Evolutionary conservation across 2,113 vertebrate genomes (phyloP).

Genomic region (Amblyopsis rosae): DNA sequence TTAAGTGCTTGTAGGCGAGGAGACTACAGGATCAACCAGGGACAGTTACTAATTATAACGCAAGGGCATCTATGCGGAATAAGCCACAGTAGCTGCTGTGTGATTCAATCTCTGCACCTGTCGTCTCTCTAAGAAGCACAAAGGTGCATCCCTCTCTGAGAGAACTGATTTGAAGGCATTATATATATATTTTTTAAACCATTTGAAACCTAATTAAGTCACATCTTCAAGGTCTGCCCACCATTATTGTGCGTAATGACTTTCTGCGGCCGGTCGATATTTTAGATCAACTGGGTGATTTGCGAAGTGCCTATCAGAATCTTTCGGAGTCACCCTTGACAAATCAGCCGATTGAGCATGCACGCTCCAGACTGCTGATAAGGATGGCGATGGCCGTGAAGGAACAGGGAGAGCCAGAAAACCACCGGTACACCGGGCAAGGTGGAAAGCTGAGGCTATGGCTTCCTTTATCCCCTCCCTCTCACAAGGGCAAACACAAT

Average conservation of each 20-base stretch:
- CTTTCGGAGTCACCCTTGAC: constrained; percentile 79
- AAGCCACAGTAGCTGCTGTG: not conserved
- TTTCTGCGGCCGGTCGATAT: constrained; percentile 80
- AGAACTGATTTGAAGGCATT: constrained; percentile 59
- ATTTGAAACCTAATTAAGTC: constrained; percentile 82
- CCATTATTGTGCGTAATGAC: constrained; percentile 83
- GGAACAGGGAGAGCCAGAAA: constrained; percentile 57
- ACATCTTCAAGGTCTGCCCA: constrained; percentile 77
- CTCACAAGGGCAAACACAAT: not conserved
- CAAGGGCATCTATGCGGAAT: constrained; percentile 14
- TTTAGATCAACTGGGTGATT: constrained; percentile 85
- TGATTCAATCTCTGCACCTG: constrained; percentile 45
- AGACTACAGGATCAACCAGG: constrained; percentile 1
- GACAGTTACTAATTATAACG: constrained; percentile 23
- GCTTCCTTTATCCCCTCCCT: constrained; percentile 12
- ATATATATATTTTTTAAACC: constrained; percentile 55
- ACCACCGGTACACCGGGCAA: constrained; percentile 14
- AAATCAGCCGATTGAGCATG: constrained; percentile 79
- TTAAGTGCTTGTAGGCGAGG: not conserved
- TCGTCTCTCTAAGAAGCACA: constrained; percentile 51
- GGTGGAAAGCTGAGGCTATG: constrained; percentile 28
- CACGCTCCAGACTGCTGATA: constrained; percentile 78
- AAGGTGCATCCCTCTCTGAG: constrained; percentile 46
- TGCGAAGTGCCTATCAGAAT: constrained; percentile 80
- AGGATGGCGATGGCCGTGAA: constrained; percentile 43